Percentiles rank a stretch among this genome's conserved stretches.
Conservation (phyloP, 1,140 invertebrate genomes). For the Pogonus chalceus region DNA sequence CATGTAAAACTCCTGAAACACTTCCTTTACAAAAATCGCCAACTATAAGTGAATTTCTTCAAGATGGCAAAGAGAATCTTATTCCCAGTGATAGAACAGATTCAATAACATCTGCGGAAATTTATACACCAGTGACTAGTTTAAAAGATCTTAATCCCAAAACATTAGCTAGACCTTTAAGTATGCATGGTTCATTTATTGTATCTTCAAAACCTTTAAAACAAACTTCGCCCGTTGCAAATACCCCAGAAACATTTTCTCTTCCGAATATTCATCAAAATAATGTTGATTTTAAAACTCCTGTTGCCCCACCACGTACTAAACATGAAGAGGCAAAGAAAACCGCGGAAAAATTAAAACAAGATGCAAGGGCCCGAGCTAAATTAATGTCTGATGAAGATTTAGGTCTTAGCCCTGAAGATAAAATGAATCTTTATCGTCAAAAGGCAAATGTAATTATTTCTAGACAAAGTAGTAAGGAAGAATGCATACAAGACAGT, state of each 20-base stretch:
- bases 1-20: not conserved
- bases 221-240: slow-evolving; percentile 5
- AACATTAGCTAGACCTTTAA: slow-evolving; percentile 9
- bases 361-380: slow-evolving; percentile 56
- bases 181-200: slow-evolving; percentile 14
- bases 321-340: slow-evolving; percentile 40
- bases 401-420: slow-evolving; percentile 52
- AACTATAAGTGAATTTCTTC: slow-evolving; percentile 6
- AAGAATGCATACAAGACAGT: slow-evolving; percentile 19
- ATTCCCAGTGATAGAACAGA: not conserved
- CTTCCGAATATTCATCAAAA: slow-evolving; percentile 28
- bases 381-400: slow-evolving; percentile 56
- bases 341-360: slow-evolving; percentile 48
- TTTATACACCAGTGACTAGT: slow-evolving; percentile 3
- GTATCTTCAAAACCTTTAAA: slow-evolving; percentile 8
- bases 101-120: not conserved
- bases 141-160: slow-evolving; percentile 12
- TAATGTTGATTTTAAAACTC: slow-evolving; percentile 33
- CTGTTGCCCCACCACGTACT: slow-evolving; percentile 37
- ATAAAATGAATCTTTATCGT: slow-evolving; percentile 45
- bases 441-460: slow-evolving; percentile 15
- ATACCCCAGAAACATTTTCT: slow-evolving; percentile 23
- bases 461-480: slow-evolving; percentile 14
- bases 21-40: slow-evolving; percentile 17
- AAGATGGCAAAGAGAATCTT: not conserved